These are phyloP conservation scores for Euthynnus affinis DNA, from an alignment of 2,797 vertebrate species.

Conservation along the genomic window DNA sequence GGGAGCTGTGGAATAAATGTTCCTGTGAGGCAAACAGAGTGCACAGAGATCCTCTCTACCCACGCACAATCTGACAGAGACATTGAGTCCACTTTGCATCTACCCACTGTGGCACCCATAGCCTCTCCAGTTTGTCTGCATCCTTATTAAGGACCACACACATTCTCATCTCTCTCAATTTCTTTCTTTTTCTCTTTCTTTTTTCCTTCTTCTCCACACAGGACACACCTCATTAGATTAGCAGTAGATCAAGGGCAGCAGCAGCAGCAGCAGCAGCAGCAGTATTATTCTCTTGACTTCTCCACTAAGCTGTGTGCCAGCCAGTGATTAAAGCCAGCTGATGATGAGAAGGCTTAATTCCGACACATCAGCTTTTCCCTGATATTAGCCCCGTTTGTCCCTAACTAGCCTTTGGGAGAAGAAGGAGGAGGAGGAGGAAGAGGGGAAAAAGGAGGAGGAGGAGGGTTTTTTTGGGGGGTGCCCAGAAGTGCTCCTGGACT, in stretches of 20 bases:
- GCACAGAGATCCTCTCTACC: conserved; percentile 71
- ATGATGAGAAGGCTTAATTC: conserved; percentile 54
- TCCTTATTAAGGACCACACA: conserved; percentile 30
- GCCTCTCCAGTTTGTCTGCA: conserved; percentile 56
- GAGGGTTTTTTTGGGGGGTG: not conserved
- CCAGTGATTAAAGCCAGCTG: conserved; percentile 43
- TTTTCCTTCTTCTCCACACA: not conserved
- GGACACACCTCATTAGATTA: conserved; percentile 49
- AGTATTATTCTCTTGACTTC: conserved; percentile 33
- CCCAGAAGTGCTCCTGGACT: conserved; percentile 35
- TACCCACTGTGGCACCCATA: conserved; percentile 61
- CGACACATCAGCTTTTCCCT: conserved; percentile 34
- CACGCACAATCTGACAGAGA: conserved; percentile 79
- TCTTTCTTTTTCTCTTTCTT: not conserved
- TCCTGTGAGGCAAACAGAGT: conserved; percentile 70
- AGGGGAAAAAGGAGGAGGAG: not conserved
- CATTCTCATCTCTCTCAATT: not conserved
- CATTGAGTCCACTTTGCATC: conserved; percentile 64
- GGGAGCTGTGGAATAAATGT: conserved; percentile 66
- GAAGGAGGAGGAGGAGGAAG: not conserved
- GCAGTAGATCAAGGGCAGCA: conserved; percentile 22
- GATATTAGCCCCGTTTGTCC: conserved; percentile 51
- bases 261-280: conserved; percentile 39
- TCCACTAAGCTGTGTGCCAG: conserved; percentile 19
- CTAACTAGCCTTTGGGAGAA: conserved; percentile 55